Base-by-base conservation (phyloP, 2,888 invertebrate genomes). In the Eurytoma californica region DNA sequence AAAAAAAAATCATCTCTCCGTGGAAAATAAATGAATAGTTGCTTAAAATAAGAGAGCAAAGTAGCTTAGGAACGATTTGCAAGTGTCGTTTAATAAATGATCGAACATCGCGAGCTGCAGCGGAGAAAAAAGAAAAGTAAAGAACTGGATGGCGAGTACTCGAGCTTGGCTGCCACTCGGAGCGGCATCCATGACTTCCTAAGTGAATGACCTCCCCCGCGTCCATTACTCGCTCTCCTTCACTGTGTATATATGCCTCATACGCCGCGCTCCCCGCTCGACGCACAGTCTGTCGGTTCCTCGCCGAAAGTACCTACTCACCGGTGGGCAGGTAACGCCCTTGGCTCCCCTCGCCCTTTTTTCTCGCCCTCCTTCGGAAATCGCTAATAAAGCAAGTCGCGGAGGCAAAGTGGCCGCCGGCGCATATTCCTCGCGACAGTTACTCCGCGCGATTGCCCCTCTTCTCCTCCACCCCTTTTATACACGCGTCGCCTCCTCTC, bases 131-230 rank as follows among this genome's bases (percentile, higher is more conserved):
- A 39, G 7, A 7, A 39, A 24, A 24, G 24, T 24, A 24, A 24
- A 24, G 39, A 39, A 39, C 39, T 39, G 39, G 39, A 7, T 7
- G 3, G 39, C 7, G 39, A 39, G 39, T 7, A 39, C 39, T 39
- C 39, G 39, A 39, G 39, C 5, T 4, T 1, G 4, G 63, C 49
- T 63, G 78, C 68, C 68, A 68, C 55, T 63, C 58, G 18, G 57
- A 76, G 63, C 70, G 65, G 18, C 57, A 55, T 63, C 28, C 66
- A 58, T 18, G 28, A 57, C 65, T 74, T 69, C 63, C 28, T 28
- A 72, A 69, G 75, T 72, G 75, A 79, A 79, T 63, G 79, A 79
- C 74, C 79, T 79, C 65, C 55, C n/a, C 18, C 13, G 20, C 14
- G 39, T 47, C 47, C 47, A 65, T 18, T 24, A 58, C 65, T 30